Evolutionary conservation across 2,113 vertebrate genomes (phyloP), one percentile per base, ranked within the genome.

Genomic region (Nibea coibor): DNA sequence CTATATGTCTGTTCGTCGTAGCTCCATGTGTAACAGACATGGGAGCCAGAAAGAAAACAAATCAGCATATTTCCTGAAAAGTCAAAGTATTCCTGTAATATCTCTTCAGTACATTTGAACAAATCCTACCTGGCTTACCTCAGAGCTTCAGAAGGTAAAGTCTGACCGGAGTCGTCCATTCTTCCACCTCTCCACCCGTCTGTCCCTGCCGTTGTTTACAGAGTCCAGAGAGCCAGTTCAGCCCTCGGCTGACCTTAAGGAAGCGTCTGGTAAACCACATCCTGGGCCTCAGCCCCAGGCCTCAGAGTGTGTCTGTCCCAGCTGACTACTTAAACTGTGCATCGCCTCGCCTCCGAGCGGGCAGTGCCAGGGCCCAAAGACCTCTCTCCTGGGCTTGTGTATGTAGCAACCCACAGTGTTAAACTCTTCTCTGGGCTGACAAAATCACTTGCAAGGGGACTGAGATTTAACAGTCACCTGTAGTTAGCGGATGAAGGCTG

Each of bases 211-310:
- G 45, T 91, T 95, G 87, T 94, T 88, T 83, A 50, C 95, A 96
- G 95, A 93, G 84, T 92, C 78, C 85, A 69, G 95, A 93, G 93
- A 96, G 94, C 95, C 96, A 95, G 88, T 94, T 93, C 93, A 95
- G 94, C 95, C 93, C 94, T 64, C 97, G 95, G 92, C 95, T 98
- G 87, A 97, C 96, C 54, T 96, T 99, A 94, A 95, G 93, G 96
- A 97, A 95, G 91, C 95, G 96, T 92, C 96, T 99, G 96, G 97
- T 99, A 94, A 98, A 98, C 94, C 97, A 96, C 94, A 95, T 99
- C 78, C 95, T 99, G 95, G 98, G 98, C 81, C 90, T 99, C 93
- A 96, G 89, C 58, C 95, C 96, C 91, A 93, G 93, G 86, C 94
- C 88, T 82, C 96, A 97, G 78, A 97, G 96, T 71, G 90, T 96